Conservation (phyloP, 2,113 vertebrate genomes). For the Chauna torquata region DNA sequence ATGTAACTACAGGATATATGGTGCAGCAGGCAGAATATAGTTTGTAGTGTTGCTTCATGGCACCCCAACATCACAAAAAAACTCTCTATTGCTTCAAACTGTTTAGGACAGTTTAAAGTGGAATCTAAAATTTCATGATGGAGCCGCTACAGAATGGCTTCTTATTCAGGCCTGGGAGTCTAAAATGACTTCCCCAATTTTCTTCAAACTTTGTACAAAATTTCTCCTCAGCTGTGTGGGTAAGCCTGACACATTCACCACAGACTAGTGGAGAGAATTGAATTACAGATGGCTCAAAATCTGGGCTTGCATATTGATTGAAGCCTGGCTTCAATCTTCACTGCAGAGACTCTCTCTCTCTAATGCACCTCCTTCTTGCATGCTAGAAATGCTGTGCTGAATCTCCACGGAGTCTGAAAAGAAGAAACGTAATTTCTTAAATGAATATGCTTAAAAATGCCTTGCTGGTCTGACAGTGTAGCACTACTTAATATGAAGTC, state of each 20-base stretch:
- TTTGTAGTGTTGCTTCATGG: background rate
- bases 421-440: background rate
- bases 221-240: background rate
- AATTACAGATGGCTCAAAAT: background rate
- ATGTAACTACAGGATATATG: background rate
- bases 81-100: background rate
- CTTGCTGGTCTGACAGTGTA: background rate
- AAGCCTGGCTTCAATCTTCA: background rate
- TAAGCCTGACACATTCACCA: background rate
- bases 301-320: background rate
- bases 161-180: background rate
- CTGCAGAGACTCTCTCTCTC: background rate
- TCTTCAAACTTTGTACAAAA: background rate
- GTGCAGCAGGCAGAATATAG: background rate
- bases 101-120: background rate
- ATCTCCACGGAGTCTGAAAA: background rate
- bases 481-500: background rate
- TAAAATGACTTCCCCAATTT: background rate
- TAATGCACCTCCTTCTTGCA: background rate
- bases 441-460: background rate
- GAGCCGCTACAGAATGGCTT: background rate
- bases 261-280: background rate
- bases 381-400: background rate
- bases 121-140: background rate
- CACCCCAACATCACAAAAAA: background rate